Evolutionary conservation across 1,140 invertebrate species (phyloP).

Genomic region (Drosophila albomicans): DNA sequence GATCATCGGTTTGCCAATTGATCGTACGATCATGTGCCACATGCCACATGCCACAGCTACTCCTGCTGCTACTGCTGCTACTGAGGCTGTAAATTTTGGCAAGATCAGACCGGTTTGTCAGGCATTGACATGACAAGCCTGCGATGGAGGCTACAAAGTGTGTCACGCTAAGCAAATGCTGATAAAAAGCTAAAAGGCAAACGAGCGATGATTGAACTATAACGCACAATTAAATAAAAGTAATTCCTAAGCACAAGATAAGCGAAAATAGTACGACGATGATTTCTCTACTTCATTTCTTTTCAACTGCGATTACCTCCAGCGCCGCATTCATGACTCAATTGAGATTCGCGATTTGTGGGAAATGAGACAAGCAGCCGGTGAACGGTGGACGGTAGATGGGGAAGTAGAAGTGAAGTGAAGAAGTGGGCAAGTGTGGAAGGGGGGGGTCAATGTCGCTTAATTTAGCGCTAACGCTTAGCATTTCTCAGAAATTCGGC

Average conservation of each 20-base stretch:
- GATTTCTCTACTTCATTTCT: slow-evolving; percentile 27
- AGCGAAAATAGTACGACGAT: slow-evolving; percentile 21
- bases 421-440: not conserved
- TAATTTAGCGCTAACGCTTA: slow-evolving; percentile 74
- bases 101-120: slow-evolving; percentile 49
- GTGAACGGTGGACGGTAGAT: not conserved
- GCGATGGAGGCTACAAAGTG: slow-evolving; percentile 46
- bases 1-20: slow-evolving; percentile 23
- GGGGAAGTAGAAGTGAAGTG: not conserved
- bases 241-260: slow-evolving; percentile 49
- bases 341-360: slow-evolving; percentile 53
- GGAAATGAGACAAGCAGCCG: slow-evolving; percentile 28
- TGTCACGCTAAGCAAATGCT: slow-evolving; percentile 59
- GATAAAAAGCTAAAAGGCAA: slow-evolving; percentile 52
- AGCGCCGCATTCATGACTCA: slow-evolving; percentile 55
- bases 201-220: slow-evolving; percentile 41
- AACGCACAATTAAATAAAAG: slow-evolving; percentile 22
- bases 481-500: slow-evolving; percentile 71
- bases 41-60: slow-evolving; percentile 3
- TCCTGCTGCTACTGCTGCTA: slow-evolving; percentile 6
- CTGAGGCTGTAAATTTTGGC: slow-evolving; percentile 56
- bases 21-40: slow-evolving; percentile 17
- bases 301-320: not conserved
- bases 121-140: slow-evolving; percentile 62
- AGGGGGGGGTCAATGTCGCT: slow-evolving; percentile 32